These are phyloP conservation scores for Prunella fulvescens DNA, from an alignment of 2,113 vertebrate genomes.

Conservation along the genomic window DNA sequence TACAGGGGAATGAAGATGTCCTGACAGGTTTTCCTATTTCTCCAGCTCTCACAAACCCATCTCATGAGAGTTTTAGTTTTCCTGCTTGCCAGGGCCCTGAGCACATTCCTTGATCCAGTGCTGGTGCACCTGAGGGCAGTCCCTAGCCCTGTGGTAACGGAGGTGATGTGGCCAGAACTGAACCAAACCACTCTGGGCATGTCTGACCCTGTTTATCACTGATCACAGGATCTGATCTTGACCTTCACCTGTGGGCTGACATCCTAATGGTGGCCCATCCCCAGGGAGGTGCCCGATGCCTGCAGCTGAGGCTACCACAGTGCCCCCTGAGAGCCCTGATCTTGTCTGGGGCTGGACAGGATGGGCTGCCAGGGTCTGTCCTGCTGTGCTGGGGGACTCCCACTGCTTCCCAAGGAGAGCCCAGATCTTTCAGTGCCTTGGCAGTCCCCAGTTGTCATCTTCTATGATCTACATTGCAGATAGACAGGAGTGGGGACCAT, in stretches of 20 bases:
- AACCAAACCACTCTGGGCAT: background rate
- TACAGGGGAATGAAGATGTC: background rate
- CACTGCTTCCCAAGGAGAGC: background rate
- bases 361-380: background rate
- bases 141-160: background rate
- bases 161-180: background rate
- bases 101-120: background rate
- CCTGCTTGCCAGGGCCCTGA: background rate
- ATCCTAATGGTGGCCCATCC: background rate
- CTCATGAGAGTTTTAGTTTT: background rate
- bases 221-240: background rate
- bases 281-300: accelerated
- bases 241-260: background rate
- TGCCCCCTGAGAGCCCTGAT: background rate
- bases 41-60: background rate
- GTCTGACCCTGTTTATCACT: background rate
- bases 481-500: background rate
- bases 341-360: background rate
- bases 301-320: background rate
- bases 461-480: background rate
- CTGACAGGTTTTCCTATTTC: background rate
- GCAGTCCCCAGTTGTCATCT: background rate
- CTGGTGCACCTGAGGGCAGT: background rate
- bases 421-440: background rate
- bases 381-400: accelerated